These are phyloP conservation scores for Andrena fulva DNA, from an alignment of 2,888 invertebrate genomes.

Conservation along the genomic window DNA sequence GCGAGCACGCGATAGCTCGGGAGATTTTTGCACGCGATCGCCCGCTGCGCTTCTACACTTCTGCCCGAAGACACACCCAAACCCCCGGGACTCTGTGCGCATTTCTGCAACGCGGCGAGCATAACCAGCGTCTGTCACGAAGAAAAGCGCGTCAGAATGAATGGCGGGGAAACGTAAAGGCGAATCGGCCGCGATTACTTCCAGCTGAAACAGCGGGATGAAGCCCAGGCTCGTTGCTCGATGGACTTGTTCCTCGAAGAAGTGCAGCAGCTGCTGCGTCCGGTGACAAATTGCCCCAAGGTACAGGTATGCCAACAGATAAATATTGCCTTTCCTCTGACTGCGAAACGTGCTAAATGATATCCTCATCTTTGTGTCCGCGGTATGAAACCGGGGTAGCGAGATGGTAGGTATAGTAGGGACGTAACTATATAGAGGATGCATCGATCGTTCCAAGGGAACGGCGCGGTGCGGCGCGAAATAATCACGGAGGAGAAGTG, in stretches of 20 bases:
- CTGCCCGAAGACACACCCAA: conserved; percentile 19
- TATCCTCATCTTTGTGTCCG: no score
- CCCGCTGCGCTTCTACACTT: not conserved
- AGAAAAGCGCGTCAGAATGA: conserved; percentile 5
- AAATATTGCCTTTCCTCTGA: not conserved
- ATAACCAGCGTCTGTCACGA: conserved; percentile 46
- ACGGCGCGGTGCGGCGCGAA: not conserved
- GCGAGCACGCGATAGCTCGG: conserved; percentile 51
- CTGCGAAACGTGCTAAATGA: no score
- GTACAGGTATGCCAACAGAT: not conserved
- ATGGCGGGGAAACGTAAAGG: not conserved
- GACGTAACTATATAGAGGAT: no score
- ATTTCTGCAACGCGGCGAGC: conserved; percentile 15
- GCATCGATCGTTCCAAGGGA: no score
- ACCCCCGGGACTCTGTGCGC: conserved; percentile 38
- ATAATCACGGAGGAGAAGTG: not conserved
- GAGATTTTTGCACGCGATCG: conserved; percentile 60
- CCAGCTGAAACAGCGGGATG: not conserved
- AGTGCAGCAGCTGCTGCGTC: conserved; percentile 17
- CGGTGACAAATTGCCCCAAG: conserved; percentile 15
- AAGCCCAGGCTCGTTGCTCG: conserved; percentile 4
- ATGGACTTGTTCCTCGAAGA: not conserved
- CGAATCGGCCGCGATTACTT: conserved; percentile 19
- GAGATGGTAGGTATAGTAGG: no score
- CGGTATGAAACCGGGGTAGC: no score